phyloP scores from a whole-genome alignment of 1,140 invertebrate species.

The Ericerus pela region DNA sequence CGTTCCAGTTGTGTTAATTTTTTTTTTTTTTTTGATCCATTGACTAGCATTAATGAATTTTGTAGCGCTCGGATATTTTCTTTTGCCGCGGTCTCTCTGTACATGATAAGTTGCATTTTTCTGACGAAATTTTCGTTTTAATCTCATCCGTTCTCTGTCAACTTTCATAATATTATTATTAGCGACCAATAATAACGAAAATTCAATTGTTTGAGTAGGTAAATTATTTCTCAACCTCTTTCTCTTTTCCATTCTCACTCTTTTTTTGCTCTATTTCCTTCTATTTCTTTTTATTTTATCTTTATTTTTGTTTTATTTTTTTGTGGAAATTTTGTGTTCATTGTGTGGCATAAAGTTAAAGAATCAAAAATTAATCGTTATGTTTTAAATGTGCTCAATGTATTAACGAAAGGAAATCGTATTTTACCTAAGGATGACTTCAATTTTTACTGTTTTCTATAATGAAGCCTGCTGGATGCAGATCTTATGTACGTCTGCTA shows the following conservation, averaged over 20 bases:
- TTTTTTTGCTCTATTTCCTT: neutral
- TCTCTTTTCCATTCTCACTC: neutral
- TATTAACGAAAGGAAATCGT: neutral
- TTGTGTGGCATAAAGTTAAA: neutral
- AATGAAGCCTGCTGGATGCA: neutral
- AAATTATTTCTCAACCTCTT: neutral
- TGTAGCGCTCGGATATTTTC: too few relatives aligned
- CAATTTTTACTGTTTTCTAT: neutral
- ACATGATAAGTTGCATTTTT: too few relatives aligned
- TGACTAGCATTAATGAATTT: neutral
- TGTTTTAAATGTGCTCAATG: conserved; percentile 4
- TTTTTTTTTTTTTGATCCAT: neutral
- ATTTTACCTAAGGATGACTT: neutral
- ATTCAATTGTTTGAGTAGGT: neutral
- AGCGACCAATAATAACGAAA: neutral
- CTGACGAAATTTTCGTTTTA: too few relatives aligned
- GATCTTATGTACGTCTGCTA: neutral
- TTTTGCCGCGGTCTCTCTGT: too few relatives aligned
- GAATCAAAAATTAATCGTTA: conserved; percentile 1
- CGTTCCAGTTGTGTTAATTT: neutral
- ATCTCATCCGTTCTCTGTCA: neutral
- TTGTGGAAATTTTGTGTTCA: neutral
- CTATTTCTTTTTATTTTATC: neutral
- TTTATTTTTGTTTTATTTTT: neutral
- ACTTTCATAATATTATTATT: conserved; percentile 9